Conservation (phyloP, 2,888 invertebrate species). For the Cataglyphis rosenhaueri region DNA sequence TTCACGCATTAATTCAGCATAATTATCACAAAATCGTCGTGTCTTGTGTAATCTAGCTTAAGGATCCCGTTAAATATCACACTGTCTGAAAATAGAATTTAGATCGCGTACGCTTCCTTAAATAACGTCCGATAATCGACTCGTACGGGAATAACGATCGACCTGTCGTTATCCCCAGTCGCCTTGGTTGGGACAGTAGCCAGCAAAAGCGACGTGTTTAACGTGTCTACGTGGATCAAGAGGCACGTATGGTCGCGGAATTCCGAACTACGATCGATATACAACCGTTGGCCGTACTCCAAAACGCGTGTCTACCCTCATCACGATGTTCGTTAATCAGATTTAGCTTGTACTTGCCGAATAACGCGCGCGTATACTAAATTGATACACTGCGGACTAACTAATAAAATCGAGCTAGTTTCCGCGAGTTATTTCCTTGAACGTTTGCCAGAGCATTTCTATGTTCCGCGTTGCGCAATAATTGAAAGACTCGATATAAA, state of each 20-base stretch:
- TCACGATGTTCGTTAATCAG: constrained; percentile 7
- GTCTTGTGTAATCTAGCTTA: constrained; percentile 31
- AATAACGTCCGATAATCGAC: constrained; percentile 35
- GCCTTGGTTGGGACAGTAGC: not conserved
- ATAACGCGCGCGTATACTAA: constrained; percentile 15
- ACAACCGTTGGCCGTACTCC: constrained; percentile 8
- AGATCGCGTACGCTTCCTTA: not conserved
- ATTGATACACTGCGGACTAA: constrained; percentile 25
- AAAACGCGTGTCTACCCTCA: constrained; percentile 16
- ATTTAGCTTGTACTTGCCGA: constrained; percentile 32
- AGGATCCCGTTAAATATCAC: constrained; percentile 18
- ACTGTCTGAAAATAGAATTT: constrained; percentile 12
- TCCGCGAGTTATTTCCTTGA: constrained; percentile 13
- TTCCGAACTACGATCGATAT: not conserved
- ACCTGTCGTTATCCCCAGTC: not conserved
- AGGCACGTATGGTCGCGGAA: constrained; percentile 21
- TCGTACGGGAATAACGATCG: constrained; percentile 18
- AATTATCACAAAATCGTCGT: constrained; percentile 38
- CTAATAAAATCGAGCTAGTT: constrained; percentile 25
- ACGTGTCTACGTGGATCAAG: not conserved
- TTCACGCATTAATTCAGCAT: constrained; percentile 43
- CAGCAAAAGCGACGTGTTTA: not conserved
- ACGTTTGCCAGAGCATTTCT: not conserved
- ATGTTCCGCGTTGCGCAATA: not conserved
- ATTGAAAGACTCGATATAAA: not conserved